Percentiles rank a stretch among this genome's conserved stretches.
Conservation (phyloP, 2,888 invertebrate species). For the Xanthorhoe spadicearia region DNA sequence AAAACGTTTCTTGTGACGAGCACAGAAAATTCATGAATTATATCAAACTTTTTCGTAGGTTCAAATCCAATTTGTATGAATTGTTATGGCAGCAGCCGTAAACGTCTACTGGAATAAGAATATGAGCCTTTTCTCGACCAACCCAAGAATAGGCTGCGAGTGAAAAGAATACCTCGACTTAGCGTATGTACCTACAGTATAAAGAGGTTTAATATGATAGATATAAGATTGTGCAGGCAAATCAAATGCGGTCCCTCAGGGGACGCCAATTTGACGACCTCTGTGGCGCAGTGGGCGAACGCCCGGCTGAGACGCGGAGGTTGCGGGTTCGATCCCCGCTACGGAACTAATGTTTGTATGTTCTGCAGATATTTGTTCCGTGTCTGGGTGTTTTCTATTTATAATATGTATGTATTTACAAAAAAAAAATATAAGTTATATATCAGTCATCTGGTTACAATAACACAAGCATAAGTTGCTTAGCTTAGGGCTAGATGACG, state of each 20-base stretch:
- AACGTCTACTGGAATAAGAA: constrained; percentile 66
- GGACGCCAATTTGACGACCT: constrained; percentile 63
- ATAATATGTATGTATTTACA: too few species aligned
- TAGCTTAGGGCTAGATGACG: too few species aligned
- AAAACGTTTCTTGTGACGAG: constrained; percentile 36
- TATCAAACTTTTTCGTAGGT: constrained; percentile 55
- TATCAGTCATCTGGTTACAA: too few species aligned
- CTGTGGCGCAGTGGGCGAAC: too few species aligned
- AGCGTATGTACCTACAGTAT: constrained; percentile 63
- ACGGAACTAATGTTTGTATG: too few species aligned
- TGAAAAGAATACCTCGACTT: constrained; percentile 60
- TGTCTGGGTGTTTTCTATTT: too few species aligned
- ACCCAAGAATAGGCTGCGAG: constrained; percentile 54
- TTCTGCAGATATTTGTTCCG: too few species aligned
- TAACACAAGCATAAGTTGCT: too few species aligned
- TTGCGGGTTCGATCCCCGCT: too few species aligned
- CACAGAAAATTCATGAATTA: constrained; percentile 53
- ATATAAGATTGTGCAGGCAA: constrained; percentile 77
- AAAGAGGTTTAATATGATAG: constrained; percentile 72
- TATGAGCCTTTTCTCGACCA: constrained; percentile 63
- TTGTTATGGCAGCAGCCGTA: constrained; percentile 64
- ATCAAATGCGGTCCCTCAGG: constrained; percentile 70
- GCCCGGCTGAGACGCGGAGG: too few species aligned
- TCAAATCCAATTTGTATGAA: constrained; percentile 72
- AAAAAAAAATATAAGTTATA: too few species aligned